A percentile compares a stretch with the other conserved stretches of the same genome.
phyloP scores from a whole-genome alignment of 2,888 invertebrate genomes.

The Leptothorax acervorum region DNA sequence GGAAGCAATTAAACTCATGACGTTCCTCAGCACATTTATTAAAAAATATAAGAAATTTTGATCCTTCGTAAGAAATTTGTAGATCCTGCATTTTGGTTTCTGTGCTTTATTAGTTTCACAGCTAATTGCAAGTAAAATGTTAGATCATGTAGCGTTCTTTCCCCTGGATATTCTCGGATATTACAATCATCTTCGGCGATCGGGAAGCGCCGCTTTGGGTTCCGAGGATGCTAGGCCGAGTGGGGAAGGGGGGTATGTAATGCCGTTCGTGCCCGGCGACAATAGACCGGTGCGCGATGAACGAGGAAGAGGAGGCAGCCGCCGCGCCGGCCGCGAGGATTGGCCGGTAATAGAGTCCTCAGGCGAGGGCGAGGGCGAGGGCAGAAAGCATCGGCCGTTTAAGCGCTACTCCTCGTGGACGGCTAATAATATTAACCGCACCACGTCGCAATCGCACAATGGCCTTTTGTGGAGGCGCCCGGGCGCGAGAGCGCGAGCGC shows the following conservation, averaged over 20 bases:
- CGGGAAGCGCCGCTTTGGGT: constrained; percentile 4
- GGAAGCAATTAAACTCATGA: not conserved
- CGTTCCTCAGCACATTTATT: not conserved
- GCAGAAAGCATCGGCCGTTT: constrained; percentile 72
- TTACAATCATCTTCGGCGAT: constrained; percentile 1
- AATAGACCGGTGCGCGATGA: constrained; percentile 35
- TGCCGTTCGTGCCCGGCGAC: constrained; percentile 45
- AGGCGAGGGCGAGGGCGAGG: constrained; percentile 58
- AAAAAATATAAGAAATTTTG: not conserved
- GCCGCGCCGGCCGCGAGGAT: constrained; percentile 58
- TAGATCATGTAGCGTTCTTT: not conserved
- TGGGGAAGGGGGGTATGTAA: not conserved
- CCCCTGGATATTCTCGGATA: not conserved
- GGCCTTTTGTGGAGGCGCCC: constrained; percentile 79
- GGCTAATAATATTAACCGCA: constrained; percentile 80
- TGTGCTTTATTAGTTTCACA: not conserved
- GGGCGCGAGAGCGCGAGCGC: constrained; percentile 35
- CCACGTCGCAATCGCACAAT: constrained; percentile 77
- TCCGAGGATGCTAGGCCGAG: not conserved
- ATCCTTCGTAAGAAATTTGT: too few species aligned
- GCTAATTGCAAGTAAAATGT: not conserved
- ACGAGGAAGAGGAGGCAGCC: constrained; percentile 56
- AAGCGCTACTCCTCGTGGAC: constrained; percentile 67
- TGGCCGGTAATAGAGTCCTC: constrained; percentile 80
- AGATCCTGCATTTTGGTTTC: not conserved